Base-by-base conservation (phyloP, 2,797 vertebrate genomes). In the Sebastolobus altivelis region DNA sequence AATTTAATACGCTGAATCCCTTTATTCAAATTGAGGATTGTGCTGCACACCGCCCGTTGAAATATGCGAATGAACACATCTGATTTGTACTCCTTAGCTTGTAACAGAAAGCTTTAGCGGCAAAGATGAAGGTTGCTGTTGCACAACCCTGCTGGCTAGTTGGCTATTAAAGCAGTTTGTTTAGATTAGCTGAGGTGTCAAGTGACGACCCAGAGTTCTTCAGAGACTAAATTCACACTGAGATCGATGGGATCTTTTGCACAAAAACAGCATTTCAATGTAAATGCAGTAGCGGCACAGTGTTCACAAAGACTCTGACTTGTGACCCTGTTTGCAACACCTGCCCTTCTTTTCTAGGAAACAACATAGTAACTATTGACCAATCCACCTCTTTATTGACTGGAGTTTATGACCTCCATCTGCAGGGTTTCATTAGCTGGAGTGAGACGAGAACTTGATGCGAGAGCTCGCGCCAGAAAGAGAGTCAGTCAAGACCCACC, bases 371-470 rank as follows among this genome's bases (percentile, higher is more conserved):
- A 74, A 81, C 70, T 46, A 79, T 54, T 69, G 77, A 46, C 52
- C 72, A 59, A 9, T 71, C 52, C 77, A 61, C 55, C 49, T 80
- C 71, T 66, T 80, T 79, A 84, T 84, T 68, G 79, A 84, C 35
- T 66, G 43, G 5, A 65, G 35, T 58, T 79, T 74, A 67, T 71
- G 65, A 80, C 75, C 82, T 82, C 59, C 59, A 46, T 83, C 63
- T 74, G 66, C 72, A 80, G 61, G 65, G 59, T 79, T 77, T 87
- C 75, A 79, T 82, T 82, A 84, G 68, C 8, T 65, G 40, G 70
- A 77, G 37, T 56, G 31, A 77, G 67, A 58, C 14, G 2, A 54
- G 40, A 65, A 46, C 10, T 67, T 38, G 27, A 79, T 72, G 59
- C 5, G 8, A 52, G 20, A 63, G n/a, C 8, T 69, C 60, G 58